Conservation (phyloP, 2,113 vertebrate species). For the Panthera leo region DNA sequence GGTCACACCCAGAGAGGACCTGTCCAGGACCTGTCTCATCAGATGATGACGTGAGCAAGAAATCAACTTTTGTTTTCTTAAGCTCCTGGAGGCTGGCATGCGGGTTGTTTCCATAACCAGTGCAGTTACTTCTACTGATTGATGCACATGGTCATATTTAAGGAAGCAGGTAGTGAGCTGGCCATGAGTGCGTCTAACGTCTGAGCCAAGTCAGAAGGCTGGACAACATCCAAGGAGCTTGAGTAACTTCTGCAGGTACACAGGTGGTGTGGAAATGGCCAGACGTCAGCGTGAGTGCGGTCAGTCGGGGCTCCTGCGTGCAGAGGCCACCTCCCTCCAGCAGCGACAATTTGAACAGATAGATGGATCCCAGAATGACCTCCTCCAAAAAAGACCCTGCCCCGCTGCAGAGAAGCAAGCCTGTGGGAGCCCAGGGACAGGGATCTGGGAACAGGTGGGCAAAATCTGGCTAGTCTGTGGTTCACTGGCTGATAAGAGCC, state of each 20-base stretch:
- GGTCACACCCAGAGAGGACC: not conserved
- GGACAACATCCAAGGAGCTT: no score
- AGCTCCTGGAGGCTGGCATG: not conserved
- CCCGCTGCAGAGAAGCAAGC: not conserved
- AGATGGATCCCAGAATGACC: not conserved
- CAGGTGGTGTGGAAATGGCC: not conserved
- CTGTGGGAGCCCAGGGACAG: not conserved
- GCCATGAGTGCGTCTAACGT: no score
- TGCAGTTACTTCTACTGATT: not conserved
- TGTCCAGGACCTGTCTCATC: not conserved
- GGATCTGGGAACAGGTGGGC: accelerated
- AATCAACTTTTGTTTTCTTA: not conserved
- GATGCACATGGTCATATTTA: not conserved
- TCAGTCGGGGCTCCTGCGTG: accelerated
- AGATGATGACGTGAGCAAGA: not conserved
- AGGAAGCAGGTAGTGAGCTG: not conserved
- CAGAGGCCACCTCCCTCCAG: not conserved
- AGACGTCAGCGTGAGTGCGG: not conserved
- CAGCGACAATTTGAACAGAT: not conserved
- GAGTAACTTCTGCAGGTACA: not conserved
- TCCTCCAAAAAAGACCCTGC: no score
- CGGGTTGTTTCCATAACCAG: not conserved
- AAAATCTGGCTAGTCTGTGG: no score
- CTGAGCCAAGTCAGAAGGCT: not conserved
- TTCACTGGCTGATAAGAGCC: not conserved